phyloP scores from a whole-genome alignment of 2,888 invertebrate genomes.

The Cloeon dipterum region DNA sequence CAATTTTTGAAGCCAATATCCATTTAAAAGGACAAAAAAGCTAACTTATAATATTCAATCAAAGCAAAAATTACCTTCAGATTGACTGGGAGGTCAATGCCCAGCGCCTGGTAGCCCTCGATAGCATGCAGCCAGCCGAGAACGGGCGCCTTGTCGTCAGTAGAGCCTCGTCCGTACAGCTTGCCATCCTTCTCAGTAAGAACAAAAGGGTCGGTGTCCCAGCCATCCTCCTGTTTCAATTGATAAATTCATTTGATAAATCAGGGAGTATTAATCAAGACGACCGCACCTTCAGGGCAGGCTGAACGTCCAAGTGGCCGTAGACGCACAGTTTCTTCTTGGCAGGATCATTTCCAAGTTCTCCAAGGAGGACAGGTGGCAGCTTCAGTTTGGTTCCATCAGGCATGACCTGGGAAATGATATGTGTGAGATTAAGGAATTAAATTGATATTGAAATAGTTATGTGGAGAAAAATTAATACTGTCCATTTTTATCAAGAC shows the following conservation, averaged over 20 bases:
- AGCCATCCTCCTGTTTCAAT: slow-evolving; percentile 74
- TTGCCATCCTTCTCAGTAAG: slow-evolving; percentile 72
- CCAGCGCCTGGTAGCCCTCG: slow-evolving; percentile 58
- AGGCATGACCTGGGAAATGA: slow-evolving; percentile 23
- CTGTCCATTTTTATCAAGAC: too few species aligned
- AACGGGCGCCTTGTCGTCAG: slow-evolving; percentile 89
- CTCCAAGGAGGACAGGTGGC: slow-evolving; percentile 67
- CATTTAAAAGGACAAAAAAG: too few species aligned
- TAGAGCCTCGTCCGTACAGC: slow-evolving; percentile 73
- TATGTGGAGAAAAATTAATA: too few species aligned
- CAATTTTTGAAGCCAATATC: too few species aligned
- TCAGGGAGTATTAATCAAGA: neutral
- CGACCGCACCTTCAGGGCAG: slow-evolving; percentile 41
- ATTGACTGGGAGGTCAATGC: slow-evolving; percentile 35
- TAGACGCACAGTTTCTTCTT: slow-evolving; percentile 90
- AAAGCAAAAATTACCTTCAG: slow-evolving; percentile 21
- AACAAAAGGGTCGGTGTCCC: slow-evolving; percentile 87
- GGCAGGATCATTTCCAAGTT: slow-evolving; percentile 50
- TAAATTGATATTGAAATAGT: too few species aligned
- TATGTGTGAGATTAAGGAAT: too few species aligned
- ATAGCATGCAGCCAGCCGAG: slow-evolving; percentile 89
- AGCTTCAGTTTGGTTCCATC: slow-evolving; percentile 49
- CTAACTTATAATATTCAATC: neutral
- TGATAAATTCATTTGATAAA: too few species aligned
- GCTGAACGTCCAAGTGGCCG: slow-evolving; percentile 96